Base-by-base conservation (phyloP, 2,888 invertebrate species). In the Eilema sororculum region DNA sequence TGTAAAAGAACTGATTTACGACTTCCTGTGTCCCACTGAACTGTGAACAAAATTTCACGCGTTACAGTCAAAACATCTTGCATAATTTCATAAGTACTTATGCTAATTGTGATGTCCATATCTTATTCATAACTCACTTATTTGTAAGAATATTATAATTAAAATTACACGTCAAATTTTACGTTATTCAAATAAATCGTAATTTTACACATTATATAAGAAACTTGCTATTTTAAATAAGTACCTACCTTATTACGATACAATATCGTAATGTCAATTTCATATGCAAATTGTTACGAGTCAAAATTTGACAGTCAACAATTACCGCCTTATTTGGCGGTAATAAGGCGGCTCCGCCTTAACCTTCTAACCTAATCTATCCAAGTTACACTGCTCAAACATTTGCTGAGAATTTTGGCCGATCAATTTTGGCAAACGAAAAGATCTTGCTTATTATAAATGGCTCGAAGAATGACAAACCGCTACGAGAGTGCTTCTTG, bases 1-100 rank as follows among this genome's bases (percentile, higher is more conserved):
- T 52, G 9, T 52, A n/a, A 52, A 52, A n/a, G 52, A 52, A 52
- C 52, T 52, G n/a, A 52, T 52, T 4, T 52, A 52, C n/a, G 52
- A 52, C 52, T 52, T 52, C 52, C 52, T 52, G 52, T 52, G 52
- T 52, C 52, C 52, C 52, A 52, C 52, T 52, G 52, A 52, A 52
- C 52, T 52, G 52, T 52, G 16, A 52, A 52, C 9, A 16, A 52
- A n/a, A 52, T 52, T 52, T 6, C 52, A 52, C 52, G 52, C 52
- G n/a, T n/a, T 52, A 52, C 52, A 52, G 52, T n/a, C 20, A n/a
- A 52, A 52, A 52, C 8, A 52, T n/a, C 52, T 52, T 52, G 52
- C 52, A 9, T 52, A 52, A 52, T n/a, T 52, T n/a, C 52, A 52
- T 20, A 9, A n/a, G 52, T 52, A 52, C 52, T 52, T 52, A 52